Percentiles rank a stretch among this genome's conserved stretches.
Conservation (phyloP, 2,888 invertebrate species). For the Lymantria monacha region DNA sequence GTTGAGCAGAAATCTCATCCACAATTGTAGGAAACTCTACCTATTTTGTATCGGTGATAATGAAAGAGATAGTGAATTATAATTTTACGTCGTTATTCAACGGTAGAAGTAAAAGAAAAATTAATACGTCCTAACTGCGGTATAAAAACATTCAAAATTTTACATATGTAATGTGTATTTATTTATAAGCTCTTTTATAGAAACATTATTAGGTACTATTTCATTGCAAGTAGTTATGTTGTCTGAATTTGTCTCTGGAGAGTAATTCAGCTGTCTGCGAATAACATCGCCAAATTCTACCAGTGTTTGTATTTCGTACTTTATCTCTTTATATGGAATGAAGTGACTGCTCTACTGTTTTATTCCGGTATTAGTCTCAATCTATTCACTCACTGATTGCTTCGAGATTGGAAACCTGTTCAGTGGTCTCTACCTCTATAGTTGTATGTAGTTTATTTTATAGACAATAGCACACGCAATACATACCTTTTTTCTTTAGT, state of each 20-base stretch:
- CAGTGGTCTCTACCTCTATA: conserved; percentile 9
- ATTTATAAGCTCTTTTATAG: background rate
- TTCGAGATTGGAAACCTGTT: conserved; percentile 12
- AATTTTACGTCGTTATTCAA: too few species aligned
- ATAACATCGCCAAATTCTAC: conserved; percentile 49
- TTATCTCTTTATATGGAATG: background rate
- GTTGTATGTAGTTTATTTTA: background rate
- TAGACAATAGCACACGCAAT: too few species aligned
- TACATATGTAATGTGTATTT: too few species aligned
- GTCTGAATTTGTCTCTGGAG: conserved; percentile 23
- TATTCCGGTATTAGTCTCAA: conserved; percentile 25
- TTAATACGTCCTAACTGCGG: too few species aligned
- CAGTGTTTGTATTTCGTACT: conserved; percentile 2
- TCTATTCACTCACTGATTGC: conserved; percentile 14
- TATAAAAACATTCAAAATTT: too few species aligned
- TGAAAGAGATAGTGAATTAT: too few species aligned
- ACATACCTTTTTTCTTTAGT: too few species aligned
- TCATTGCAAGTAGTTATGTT: conserved; percentile 20
- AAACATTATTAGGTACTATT: conserved; percentile 23
- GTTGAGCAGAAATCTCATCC: too few species aligned
- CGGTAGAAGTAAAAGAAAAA: too few species aligned
- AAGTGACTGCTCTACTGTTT: conserved; percentile 6
- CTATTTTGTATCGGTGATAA: too few species aligned
- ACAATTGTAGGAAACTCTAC: too few species aligned
- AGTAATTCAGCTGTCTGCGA: conserved; percentile 43